These are phyloP conservation scores for Embiotoca jacksoni DNA, from an alignment of 2,113 vertebrate genomes.

Conservation along the genomic window DNA sequence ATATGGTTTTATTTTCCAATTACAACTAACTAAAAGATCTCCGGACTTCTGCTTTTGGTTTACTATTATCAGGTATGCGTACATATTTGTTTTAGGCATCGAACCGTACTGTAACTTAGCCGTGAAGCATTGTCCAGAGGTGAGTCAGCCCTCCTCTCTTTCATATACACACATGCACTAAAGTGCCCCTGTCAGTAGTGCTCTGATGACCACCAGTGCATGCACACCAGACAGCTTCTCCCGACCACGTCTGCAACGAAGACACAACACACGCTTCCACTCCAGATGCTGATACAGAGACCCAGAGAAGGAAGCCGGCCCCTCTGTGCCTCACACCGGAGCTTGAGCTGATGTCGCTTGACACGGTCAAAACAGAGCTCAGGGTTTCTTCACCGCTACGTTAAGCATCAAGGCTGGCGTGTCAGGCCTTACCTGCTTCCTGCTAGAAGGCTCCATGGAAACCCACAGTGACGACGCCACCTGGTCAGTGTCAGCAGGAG, in stretches of 20 bases:
- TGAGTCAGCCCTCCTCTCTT: conserved; percentile 59
- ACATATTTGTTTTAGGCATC: not conserved
- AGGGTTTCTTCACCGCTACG: conserved; percentile 66
- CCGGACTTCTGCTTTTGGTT: not conserved
- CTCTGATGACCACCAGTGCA: conserved; percentile 37
- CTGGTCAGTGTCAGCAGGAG: conserved; percentile 81
- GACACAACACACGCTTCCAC: conserved; percentile 39
- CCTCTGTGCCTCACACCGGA: conserved; percentile 5
- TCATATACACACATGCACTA: conserved; percentile 32
- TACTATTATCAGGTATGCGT: not conserved
- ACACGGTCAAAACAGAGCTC: conserved; percentile 78
- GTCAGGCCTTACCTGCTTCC: conserved; percentile 79
- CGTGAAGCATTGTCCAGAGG: conserved; percentile 35
- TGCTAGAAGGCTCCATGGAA: conserved; percentile 63
- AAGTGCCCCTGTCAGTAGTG: conserved; percentile 62
- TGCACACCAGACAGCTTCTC: conserved; percentile 70
- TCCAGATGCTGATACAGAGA: conserved; percentile 61
- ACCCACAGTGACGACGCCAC: conserved; percentile 80
- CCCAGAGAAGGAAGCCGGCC: conserved; percentile 31
- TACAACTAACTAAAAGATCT: too few species aligned
- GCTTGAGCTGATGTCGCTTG: conserved; percentile 82
- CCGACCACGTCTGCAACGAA: conserved; percentile 39
- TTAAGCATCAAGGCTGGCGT: conserved; percentile 62
- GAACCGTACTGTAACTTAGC: conserved; percentile 9
- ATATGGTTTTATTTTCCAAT: not conserved